Evolutionary conservation across 2,113 vertebrate species (phyloP), one percentile per base, ranked within the genome.

Genomic region (Corythornis madagascariensis): DNA sequence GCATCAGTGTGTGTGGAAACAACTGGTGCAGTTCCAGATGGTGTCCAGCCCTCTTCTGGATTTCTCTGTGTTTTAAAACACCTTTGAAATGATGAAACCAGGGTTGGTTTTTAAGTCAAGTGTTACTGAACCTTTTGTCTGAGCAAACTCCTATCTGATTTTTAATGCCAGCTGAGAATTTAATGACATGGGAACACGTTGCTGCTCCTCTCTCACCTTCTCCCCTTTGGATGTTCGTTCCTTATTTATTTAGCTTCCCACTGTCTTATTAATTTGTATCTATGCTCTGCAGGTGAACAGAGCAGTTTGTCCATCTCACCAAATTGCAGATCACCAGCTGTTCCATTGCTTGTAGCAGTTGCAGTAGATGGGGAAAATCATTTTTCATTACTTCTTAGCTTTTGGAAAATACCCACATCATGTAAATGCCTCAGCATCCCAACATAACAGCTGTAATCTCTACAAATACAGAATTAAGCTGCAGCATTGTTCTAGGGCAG

Each of bases 341-440:
- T 28, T 94, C 53, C 42, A 66, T 7, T 38, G 42, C 70, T 89
- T 42, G 2, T 40, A 77, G 73, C 42, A 86, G 64, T 40, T 83
- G 31, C 11, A 63, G 45, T 6, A 57, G 7, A 89, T 17, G 66
- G 19, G 60, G 20, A 69, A 92, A 85, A 77, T 16, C 0, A 70
- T 89, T 83, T 91, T 83, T 79, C 67, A 63, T 79, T 82, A 87
- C 66, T 86, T 63, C 50, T 73, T 40, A 48, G 47, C 64, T 92
- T 87, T 63, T 87, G 38, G 86, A 73, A 95, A 82, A 85, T 10
- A 76, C 22, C 67, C 33, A 42, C 3, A 2, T 81, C 43, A 20
- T 3, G 1, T 66, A 72, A 84, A 76, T 0, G 2, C 31, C 48
- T 74, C 74, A 20, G 14, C 2, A 1, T 76, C 72, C 43, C 33